Conservation (phyloP, 2,797 vertebrate species). For the Poecilia picta region DNA sequence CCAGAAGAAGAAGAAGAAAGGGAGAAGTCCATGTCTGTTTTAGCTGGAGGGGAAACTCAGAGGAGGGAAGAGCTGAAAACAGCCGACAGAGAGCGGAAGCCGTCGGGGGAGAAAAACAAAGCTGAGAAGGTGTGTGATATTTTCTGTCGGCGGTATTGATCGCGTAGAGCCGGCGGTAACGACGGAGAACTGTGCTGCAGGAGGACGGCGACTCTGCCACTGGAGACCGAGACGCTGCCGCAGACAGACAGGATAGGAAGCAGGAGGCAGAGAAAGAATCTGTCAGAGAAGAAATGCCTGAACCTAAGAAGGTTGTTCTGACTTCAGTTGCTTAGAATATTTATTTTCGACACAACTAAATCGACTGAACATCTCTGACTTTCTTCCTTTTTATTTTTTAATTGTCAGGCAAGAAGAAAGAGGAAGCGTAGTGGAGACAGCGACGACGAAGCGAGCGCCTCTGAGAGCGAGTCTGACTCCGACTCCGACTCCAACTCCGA, state of each 20-base stretch:
- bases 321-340: not conserved
- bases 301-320: slow-evolving; percentile 84
- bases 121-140: slow-evolving; percentile 79
- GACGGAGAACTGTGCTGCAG: slow-evolving; percentile 59
- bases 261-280: slow-evolving; percentile 79
- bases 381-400: slow-evolving; percentile 11
- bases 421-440: slow-evolving; percentile 90
- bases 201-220: slow-evolving; percentile 68
- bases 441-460: slow-evolving; percentile 86
- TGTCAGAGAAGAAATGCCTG: slow-evolving; percentile 66
- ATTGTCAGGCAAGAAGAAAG: slow-evolving; percentile 83
- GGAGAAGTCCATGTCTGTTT: slow-evolving; percentile 65
- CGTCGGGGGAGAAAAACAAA: slow-evolving; percentile 80
- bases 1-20: slow-evolving; percentile 88
- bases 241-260: slow-evolving; percentile 70
- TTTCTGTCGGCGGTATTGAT: not conserved
- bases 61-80: slow-evolving; percentile 84
- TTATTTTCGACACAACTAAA: not conserved
- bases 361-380: not conserved
- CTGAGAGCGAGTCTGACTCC: slow-evolving; percentile 87
- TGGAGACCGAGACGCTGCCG: slow-evolving; percentile 67
- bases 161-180: slow-evolving; percentile 18
- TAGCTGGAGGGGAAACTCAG: slow-evolving; percentile 69
- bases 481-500: slow-evolving; percentile 87
- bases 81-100: slow-evolving; percentile 76